Conservation (phyloP, 2,888 invertebrate species). For the Cancer borealis region DNA sequence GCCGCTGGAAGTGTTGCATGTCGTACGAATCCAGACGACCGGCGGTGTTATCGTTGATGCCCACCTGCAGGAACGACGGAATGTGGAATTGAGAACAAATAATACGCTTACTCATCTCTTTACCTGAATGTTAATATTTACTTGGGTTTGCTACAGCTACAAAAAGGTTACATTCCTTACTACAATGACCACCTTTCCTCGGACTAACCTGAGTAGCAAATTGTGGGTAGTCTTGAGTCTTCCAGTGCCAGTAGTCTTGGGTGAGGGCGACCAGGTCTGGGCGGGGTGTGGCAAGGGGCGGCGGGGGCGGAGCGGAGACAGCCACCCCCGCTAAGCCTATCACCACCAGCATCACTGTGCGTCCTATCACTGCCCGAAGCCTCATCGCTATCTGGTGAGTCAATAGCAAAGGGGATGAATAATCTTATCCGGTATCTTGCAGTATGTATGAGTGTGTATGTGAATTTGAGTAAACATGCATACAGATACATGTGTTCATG, state of each 20-base stretch:
- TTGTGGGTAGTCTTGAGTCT: conserved; percentile 79
- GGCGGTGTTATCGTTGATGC: conserved; percentile 76
- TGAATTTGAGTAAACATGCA: no score
- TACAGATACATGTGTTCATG: no score
- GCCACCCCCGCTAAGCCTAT: not conserved
- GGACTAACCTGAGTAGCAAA: conserved; percentile 79
- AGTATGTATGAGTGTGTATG: no score
- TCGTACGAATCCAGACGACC: conserved; percentile 72
- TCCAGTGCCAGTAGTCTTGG: conserved; percentile 79
- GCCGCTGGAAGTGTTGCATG: conserved; percentile 53
- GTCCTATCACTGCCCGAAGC: not conserved
- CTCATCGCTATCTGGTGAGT: not conserved
- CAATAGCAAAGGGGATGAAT: not conserved
- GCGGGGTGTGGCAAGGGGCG: conserved; percentile 45
- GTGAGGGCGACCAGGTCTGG: conserved; percentile 72
- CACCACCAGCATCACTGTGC: not conserved
- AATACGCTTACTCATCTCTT: not conserved
- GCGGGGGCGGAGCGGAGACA: conserved; percentile 10
- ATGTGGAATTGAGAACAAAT: not conserved
- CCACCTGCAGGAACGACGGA: conserved; percentile 64
- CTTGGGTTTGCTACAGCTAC: no score
- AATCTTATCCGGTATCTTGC: not conserved
- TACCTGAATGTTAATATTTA: not conserved
- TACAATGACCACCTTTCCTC: not conserved
- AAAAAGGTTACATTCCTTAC: not conserved